A percentile compares a stretch with the other conserved stretches of the same genome.
phyloP scores from a whole-genome alignment of 1,140 invertebrate genomes.

The Chrysomallon squamiferum region DNA sequence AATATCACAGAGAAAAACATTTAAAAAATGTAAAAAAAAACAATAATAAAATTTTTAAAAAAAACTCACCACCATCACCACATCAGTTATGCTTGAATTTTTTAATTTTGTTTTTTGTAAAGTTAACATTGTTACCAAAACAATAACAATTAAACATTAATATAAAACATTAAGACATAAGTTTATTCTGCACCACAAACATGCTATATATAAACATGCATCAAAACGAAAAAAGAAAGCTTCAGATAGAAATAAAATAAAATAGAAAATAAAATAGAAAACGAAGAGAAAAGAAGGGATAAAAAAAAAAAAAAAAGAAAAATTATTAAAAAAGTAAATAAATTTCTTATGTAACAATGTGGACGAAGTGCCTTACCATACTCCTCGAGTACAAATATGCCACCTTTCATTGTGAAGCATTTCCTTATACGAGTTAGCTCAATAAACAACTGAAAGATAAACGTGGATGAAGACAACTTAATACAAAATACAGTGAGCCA shows the following conservation, averaged over 20 bases:
- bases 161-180: no score
- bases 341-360: neutral
- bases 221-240: slow-evolving; percentile 13
- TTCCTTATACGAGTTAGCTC: slow-evolving; percentile 98
- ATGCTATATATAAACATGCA: neutral
- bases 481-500: slow-evolving; percentile 23
- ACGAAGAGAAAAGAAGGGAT: neutral
- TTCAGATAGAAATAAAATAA: neutral
- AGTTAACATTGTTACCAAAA: no score
- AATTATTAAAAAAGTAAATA: slow-evolving; percentile 6
- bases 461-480: slow-evolving; percentile 54
- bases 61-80: no score
- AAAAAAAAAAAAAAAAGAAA: slow-evolving; percentile 12
- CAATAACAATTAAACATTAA: no score
- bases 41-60: no score
- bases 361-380: slow-evolving; percentile 80
- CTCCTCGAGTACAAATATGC: slow-evolving; percentile 96
- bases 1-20: no score
- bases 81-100: no score
- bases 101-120: no score
- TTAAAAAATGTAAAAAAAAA: no score
- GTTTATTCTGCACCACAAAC: no score
- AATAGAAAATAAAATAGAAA: neutral
- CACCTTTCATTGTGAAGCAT: slow-evolving; percentile 98
- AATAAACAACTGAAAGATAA: slow-evolving; percentile 94